Conservation (phyloP, 2,113 vertebrate genomes). For the Megaleporinus macrocephalus region DNA sequence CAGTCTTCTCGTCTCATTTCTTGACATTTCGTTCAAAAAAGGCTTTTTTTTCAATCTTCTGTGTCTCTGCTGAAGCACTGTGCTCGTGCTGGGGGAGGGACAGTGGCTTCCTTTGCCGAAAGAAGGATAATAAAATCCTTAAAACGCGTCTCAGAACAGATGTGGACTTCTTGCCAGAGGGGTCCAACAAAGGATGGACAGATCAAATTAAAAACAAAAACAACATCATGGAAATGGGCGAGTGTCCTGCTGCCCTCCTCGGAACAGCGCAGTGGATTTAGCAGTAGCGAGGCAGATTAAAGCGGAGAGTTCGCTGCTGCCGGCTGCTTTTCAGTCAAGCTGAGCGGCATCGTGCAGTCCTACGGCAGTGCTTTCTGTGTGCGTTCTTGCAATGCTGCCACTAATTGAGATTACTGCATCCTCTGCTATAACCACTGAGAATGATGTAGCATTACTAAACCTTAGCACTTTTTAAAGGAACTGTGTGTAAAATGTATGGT, state of each 20-base stretch:
- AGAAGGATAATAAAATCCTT: constrained; percentile 41
- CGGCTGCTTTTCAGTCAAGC: not conserved
- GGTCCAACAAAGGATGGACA: constrained; percentile 18
- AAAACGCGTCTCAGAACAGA: constrained; percentile 37
- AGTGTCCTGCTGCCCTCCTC: constrained; percentile 5
- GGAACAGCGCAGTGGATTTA: not conserved
- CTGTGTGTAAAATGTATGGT: too few species aligned
- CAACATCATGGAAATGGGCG: constrained; percentile 20
- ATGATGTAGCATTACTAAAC: too few species aligned
- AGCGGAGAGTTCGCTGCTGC: not conserved
- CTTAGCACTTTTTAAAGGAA: too few species aligned
- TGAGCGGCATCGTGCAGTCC: not conserved
- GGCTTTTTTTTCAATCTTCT: constrained; percentile 26
- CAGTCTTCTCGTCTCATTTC: not conserved
- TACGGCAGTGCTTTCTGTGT: not conserved
- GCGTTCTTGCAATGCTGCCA: not conserved
- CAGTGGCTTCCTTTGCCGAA: not conserved
- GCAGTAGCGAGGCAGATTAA: not conserved
- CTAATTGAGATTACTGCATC: not conserved
- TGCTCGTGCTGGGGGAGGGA: not conserved
- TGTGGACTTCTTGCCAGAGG: constrained; percentile 46
- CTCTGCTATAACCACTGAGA: not conserved
- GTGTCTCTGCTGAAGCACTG: constrained; percentile 24
- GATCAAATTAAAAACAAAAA: constrained; percentile 45
- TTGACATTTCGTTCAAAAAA: constrained; percentile 13